Evolutionary conservation across 2,113 vertebrate genomes (phyloP), one percentile per base, ranked within the genome.

Genomic region (Charadrius vociferus): DNA sequence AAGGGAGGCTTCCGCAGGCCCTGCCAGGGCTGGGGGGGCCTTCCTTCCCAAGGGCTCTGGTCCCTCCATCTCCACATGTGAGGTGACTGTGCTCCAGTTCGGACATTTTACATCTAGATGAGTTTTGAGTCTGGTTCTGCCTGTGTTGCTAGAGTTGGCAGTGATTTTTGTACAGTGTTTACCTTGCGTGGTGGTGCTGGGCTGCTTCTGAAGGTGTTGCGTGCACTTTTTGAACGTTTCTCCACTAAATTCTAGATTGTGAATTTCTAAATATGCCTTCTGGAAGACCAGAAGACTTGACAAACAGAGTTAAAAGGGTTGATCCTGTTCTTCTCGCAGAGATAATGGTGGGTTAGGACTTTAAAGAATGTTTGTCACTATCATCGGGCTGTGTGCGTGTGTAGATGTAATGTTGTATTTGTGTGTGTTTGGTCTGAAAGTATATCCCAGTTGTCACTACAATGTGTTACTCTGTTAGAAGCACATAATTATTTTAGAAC

Each of bases 41-140:
- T 81, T 41, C 14, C 5, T 15, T 81, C 59, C 30, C 27, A 22
- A 34, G 43, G 19, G 6, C 0, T 0, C 41, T 36, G 24, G 18
- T 41, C 22, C 20, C 16, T 78, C 22, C 9, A 12, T 41, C n/a
- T 87, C 41, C 2, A 1, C 1, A 0, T 70, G 14, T 29, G n/a
- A 81, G 14, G 12, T 71, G 22, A 55, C 14, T 1, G 0, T 81
- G 78, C 41, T 87, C 21, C 41, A 32, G 8, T 29, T 27, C 23
- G 6, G n/a, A 66, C 21, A 45, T 87, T 55, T 67, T 66, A 12
- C 10, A 5, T 36, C 11, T 37, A 8, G n/a, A 45, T 56, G 58
- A 55, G 4, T 45, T 80, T 53, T 47, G 43, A 37, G 55, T 58
- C 39, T 67, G 45, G 14, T 45, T 70, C 41, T 36, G 24, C 34